These are phyloP conservation scores for Cavia aperea DNA, from an alignment of 2,113 vertebrate species.

Conservation along the genomic window DNA sequence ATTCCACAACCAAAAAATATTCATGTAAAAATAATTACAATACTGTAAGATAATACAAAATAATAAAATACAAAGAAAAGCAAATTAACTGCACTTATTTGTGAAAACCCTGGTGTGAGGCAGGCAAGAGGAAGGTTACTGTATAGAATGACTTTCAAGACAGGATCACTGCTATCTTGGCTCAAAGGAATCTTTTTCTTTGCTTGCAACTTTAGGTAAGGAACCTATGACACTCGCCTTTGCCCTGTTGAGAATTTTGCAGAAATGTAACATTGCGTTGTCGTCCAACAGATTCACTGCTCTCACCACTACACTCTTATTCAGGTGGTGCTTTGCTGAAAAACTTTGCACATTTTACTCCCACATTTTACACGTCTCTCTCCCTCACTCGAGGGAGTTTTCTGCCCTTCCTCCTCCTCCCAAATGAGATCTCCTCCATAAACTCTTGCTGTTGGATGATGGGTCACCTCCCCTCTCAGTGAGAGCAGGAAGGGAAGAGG, in stretches of 20 bases:
- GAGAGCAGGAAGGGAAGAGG: not conserved
- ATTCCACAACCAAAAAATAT: not conserved
- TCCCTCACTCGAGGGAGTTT: not conserved
- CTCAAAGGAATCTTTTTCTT: not conserved
- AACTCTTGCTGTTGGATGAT: not conserved
- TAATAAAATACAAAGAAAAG: not conserved
- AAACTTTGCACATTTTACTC: not conserved
- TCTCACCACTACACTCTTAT: not conserved
- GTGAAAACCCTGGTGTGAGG: not conserved
- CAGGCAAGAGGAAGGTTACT: not conserved
- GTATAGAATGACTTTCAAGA: not conserved
- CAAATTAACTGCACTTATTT: not conserved
- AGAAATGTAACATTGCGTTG: not conserved
- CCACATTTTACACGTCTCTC: not conserved
- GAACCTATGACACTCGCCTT: not conserved
- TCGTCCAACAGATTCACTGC: not conserved
- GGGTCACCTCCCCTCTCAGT: not conserved
- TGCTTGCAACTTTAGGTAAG: not conserved
- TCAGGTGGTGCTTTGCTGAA: not conserved
- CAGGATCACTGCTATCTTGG: not conserved
- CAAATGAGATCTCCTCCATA: not conserved
- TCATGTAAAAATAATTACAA: not conserved
- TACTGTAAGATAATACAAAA: not conserved
- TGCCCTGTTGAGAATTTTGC: not conserved
- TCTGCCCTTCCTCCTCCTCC: not conserved